Conservation (phyloP, 2,888 invertebrate genomes). For the Machimus rusticus region DNA sequence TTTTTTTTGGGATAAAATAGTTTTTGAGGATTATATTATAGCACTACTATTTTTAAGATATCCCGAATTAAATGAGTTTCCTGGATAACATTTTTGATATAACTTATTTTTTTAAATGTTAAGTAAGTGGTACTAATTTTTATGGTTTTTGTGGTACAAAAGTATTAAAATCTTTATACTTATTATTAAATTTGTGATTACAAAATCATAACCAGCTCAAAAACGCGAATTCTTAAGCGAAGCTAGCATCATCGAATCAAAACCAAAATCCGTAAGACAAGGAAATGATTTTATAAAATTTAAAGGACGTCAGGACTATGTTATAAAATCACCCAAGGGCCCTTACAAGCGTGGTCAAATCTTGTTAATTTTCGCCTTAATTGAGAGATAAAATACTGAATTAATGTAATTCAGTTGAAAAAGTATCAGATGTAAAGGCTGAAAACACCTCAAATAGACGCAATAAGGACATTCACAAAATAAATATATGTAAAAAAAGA, state of each 20-base stretch:
- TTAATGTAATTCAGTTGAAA: not conserved
- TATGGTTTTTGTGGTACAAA: not conserved
- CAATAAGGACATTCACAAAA: not conserved
- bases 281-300: conserved; percentile 25
- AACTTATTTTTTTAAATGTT: no score
- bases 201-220: not conserved
- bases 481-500: not conserved
- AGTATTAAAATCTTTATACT: not conserved
- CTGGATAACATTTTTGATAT: no score
- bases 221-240: not conserved
- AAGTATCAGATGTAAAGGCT: not conserved
- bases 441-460: conserved; percentile 7
- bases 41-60: no score
- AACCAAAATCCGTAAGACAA: not conserved
- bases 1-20: no score
- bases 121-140: no score
- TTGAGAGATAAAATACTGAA: not conserved
- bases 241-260: conserved; percentile 20
- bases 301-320: not conserved
- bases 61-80: no score
- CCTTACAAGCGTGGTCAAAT: conserved; percentile 6
- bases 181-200: no score
- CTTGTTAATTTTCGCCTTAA: conserved; percentile 14
- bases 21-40: no score
- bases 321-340: conserved; percentile 29